Evolutionary conservation across 1,140 invertebrate species (phyloP), one percentile per base, ranked within the genome.

Genomic region (Caerostris darwini): DNA sequence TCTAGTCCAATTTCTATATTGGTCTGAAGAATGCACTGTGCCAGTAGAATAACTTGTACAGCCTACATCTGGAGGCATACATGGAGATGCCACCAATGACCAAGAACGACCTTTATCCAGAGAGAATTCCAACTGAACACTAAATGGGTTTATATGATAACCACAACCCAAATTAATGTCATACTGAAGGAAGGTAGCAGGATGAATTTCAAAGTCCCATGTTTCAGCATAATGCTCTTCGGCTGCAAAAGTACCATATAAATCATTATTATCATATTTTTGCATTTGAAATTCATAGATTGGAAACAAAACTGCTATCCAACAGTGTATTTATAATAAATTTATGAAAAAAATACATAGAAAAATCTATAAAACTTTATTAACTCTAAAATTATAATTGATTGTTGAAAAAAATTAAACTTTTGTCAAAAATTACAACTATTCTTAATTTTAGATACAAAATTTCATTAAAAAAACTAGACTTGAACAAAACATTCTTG

Each of bases 171-270:
- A 95, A 57, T 95, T 95, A 8, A 96, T 95, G 94, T 96, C 96
- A 95, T 96, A 96, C 95, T 96, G 96, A 0, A 96, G 95, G 88
- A 96, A 96, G 8, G 96, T 96, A 8, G 96, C 96, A 7, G 96
- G 95, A 17, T 95, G 96, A 19, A 96, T 95, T 67, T 96, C 95
- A 88, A 96, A 96, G 93, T 96, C 96, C 96, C 96, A 96, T 0
- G 96, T 96, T 94, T 96, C 96, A 34, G 96, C 96, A 95, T 96
- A 96, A 82, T 95, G 94, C 50, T 94, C 91, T 92, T 92, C 91
- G 67, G 86, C 94, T 93, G 34, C 61, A 77, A 64, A 34, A 34
- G 34, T 34, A 34, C 34, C 34, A 34, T 34, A 2, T 0, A 34
- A 34, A 34, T 34, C 34, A 34, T 34, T 34, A 34, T 34, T 34